A percentile compares a stretch with the other conserved stretches of the same genome.
Evolutionary conservation across 2,113 vertebrate genomes (phyloP).

Genomic region (Ranitomeya variabilis): DNA sequence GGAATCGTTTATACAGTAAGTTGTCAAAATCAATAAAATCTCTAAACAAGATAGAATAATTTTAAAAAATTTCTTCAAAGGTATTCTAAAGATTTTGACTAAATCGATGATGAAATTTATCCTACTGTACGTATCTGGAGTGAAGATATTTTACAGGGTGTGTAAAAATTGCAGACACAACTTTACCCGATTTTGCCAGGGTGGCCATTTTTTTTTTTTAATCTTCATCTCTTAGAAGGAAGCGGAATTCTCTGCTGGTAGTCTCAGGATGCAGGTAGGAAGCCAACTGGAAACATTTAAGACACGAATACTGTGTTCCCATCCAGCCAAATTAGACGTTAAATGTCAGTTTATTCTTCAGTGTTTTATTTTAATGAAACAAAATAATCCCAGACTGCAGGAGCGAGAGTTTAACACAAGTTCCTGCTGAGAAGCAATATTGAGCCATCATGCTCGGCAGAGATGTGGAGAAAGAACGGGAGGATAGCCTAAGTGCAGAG

Average conservation of each 20-base stretch:
- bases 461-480: background rate
- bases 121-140: background rate
- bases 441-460: conserved; percentile 13
- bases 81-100: background rate
- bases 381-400: conserved; percentile 42
- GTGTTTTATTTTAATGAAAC: conserved; percentile 54
- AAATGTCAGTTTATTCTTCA: conserved; percentile 34
- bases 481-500: conserved; percentile 3
- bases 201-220: no score
- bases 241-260: conserved; percentile 1
- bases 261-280: background rate
- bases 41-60: background rate
- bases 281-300: conserved; percentile 34
- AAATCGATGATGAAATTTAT: background rate
- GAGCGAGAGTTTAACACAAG: conserved; percentile 38
- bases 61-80: no score
- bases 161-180: background rate
- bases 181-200: background rate
- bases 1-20: background rate
- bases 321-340: conserved; percentile 30
- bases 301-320: background rate
- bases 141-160: background rate
- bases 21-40: background rate
- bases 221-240: background rate
- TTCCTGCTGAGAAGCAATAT: conserved; percentile 40